These are phyloP conservation scores for Erethizon dorsatum DNA, from an alignment of 2,797 vertebrate species.

Conservation along the genomic window DNA sequence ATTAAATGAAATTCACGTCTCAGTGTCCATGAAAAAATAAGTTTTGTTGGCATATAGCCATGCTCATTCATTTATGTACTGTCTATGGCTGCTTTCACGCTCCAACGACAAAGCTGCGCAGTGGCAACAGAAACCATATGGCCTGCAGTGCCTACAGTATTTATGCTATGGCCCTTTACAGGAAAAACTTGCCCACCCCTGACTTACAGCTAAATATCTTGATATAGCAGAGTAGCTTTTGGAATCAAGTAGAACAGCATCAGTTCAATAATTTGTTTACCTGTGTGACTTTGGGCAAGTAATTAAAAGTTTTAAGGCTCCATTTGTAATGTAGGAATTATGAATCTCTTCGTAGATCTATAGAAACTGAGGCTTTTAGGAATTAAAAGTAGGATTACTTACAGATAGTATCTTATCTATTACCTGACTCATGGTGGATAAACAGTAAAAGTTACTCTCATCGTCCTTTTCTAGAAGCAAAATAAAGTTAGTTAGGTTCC, in stretches of 20 bases:
- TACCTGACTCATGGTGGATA: not conserved
- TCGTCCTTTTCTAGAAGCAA: not conserved
- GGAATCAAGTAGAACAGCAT: not conserved
- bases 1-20: constrained; percentile 70
- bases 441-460: not conserved
- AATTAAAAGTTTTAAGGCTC: constrained; percentile 17
- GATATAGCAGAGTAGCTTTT: not conserved
- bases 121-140: not conserved
- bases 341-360: not conserved
- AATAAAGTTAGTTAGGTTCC: not conserved
- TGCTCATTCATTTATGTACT: not conserved
- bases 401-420: not conserved
- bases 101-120: not conserved
- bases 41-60: constrained; percentile 4
- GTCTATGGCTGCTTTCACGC: not conserved
- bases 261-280: not conserved
- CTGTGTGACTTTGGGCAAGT: not conserved
- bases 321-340: not conserved
- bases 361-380: not conserved
- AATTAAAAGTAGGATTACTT: constrained; percentile 21
- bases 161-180: constrained; percentile 17
- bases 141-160: constrained; percentile 7
- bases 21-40: not conserved
- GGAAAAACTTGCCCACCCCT: not conserved
- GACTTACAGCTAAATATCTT: constrained; percentile 30